Percentiles rank a stretch among this genome's conserved stretches.
These are phyloP conservation scores for Melipona bicolor DNA, from an alignment of 2,888 invertebrate species.

Conservation along the genomic window DNA sequence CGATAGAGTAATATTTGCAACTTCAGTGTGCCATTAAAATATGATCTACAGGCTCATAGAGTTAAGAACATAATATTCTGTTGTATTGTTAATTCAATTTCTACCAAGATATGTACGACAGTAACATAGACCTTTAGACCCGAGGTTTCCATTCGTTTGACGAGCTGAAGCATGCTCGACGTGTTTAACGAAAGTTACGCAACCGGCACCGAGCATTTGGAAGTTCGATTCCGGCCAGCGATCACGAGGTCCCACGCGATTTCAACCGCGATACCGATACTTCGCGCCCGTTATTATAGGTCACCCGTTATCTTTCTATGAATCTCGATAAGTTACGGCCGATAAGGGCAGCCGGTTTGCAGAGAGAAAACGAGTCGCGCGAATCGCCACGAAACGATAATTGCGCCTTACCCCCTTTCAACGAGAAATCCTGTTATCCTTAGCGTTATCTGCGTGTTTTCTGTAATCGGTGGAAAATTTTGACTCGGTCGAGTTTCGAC, in stretches of 20 bases:
- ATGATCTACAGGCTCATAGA: too few relatives aligned
- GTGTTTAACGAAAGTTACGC: constrained; percentile 38
- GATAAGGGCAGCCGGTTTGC: constrained; percentile 37
- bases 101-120: too few relatives aligned
- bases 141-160: not conserved
- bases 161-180: constrained; percentile 23
- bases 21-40: too few relatives aligned
- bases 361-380: not conserved
- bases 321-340: constrained; percentile 52
- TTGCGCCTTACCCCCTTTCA: not conserved
- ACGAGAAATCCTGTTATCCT: not conserved
- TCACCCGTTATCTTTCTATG: constrained; percentile 51
- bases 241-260: constrained; percentile 55
- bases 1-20: too few relatives aligned
- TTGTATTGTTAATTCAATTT: too few relatives aligned
- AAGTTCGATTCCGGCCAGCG: constrained; percentile 43
- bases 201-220: constrained; percentile 40
- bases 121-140: too few relatives aligned
- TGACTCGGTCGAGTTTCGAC: not conserved
- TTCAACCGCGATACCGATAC: constrained; percentile 51
- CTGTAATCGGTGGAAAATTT: not conserved
- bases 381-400: constrained; percentile 37
- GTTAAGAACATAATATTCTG: too few relatives aligned
- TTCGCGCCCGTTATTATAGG: constrained; percentile 58
- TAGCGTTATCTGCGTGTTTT: not conserved